Evolutionary conservation across 2,113 vertebrate genomes (phyloP).

Genomic region (Neolamprologus ventralis): DNA sequence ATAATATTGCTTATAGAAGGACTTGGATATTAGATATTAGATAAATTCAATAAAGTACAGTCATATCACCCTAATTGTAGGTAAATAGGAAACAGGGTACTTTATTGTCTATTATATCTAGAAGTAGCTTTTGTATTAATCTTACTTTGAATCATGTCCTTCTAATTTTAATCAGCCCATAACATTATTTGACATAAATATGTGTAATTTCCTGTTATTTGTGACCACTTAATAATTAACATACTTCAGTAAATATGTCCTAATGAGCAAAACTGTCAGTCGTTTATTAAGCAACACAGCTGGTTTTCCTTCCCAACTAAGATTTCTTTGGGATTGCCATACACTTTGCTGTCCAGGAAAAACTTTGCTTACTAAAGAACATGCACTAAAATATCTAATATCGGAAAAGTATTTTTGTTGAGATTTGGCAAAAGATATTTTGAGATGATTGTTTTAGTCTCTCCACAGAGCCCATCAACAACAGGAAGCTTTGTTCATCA

Average conservation of each 20-base stretch:
- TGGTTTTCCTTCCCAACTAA: neutral
- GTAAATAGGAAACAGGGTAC: neutral
- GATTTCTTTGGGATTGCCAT: neutral
- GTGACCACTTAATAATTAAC: neutral
- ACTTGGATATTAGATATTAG: neutral
- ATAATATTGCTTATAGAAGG: neutral
- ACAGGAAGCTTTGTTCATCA: neutral
- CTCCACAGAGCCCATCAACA: neutral
- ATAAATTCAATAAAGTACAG: neutral
- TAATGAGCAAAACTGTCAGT: neutral
- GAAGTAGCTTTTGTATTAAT: neutral
- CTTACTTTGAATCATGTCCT: neutral
- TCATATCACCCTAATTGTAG: neutral
- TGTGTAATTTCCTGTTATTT: neutral
- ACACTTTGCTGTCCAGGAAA: neutral
- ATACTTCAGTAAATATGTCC: neutral
- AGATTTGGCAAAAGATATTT: neutral
- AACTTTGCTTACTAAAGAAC: accelerated
- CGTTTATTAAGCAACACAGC: neutral
- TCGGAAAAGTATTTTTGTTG: neutral
- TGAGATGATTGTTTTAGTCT: neutral
- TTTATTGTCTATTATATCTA: neutral
- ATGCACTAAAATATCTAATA: neutral
- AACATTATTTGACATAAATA: neutral
- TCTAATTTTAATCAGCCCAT: neutral